A percentile compares a stretch with the other conserved stretches of the same genome.
Conservation (phyloP, 2,888 invertebrate species). For the Drosophila tanythrix region DNA sequence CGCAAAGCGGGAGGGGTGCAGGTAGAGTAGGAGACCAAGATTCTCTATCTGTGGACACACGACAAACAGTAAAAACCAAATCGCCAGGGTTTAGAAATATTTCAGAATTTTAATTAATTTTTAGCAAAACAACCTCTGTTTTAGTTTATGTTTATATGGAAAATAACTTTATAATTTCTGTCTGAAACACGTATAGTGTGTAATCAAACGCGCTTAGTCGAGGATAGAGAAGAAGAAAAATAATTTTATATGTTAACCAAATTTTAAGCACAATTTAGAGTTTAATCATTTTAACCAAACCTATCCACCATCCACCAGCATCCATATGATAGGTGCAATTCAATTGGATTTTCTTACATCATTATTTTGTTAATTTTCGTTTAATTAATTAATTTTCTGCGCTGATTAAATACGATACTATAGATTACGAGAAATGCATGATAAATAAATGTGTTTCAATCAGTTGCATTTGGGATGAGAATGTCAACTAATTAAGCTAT, state of each 20-base stretch:
- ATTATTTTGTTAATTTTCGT: slow-evolving; percentile 4
- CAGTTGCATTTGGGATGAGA: background rate
- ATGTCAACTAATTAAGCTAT: background rate
- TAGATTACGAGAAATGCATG: slow-evolving; percentile 18
- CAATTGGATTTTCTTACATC: background rate
- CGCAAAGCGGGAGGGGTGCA: background rate
- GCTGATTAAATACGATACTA: slow-evolving; percentile 42
- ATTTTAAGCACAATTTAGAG: slow-evolving; percentile 20
- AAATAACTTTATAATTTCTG: background rate
- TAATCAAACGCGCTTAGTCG: background rate
- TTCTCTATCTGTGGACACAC: background rate
- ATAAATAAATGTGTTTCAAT: slow-evolving; percentile 9
- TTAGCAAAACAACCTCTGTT: slow-evolving; percentile 10
- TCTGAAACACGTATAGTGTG: too few relatives aligned
- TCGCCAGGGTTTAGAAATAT: slow-evolving; percentile 9
- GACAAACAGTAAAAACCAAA: background rate
- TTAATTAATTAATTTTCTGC: slow-evolving; percentile 13
- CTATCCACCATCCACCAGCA: background rate
- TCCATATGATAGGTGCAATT: background rate
- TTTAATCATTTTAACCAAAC: slow-evolving; percentile 10
- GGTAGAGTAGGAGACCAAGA: background rate
- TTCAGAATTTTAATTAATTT: slow-evolving; percentile 17
- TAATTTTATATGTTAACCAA: slow-evolving; percentile 14
- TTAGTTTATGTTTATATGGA: slow-evolving; percentile 20
- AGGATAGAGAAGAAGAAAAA: background rate